Evolutionary conservation across 2,797 vertebrate genomes (phyloP).

Genomic region (Ceryle rudis): DNA sequence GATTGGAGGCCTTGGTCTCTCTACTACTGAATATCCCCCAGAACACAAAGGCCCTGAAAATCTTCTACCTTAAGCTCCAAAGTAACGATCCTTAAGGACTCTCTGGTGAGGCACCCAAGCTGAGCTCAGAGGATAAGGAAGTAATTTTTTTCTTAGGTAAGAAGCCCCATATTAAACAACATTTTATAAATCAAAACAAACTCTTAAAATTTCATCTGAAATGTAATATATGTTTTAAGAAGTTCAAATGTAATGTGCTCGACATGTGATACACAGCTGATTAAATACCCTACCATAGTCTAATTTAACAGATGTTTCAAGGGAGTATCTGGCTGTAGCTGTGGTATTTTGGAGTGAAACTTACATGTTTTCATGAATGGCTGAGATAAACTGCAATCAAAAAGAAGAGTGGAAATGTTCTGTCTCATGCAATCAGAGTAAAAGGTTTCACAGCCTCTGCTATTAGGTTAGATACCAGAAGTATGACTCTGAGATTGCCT

Average conservation of each 20-base stretch:
- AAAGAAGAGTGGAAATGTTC: background rate
- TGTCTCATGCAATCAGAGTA: background rate
- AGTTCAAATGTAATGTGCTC: background rate
- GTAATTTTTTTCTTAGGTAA: background rate
- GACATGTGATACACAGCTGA: background rate
- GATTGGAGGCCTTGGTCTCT: background rate
- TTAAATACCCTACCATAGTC: background rate
- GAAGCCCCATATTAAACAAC: background rate
- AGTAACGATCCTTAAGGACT: background rate
- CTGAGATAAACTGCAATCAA: background rate
- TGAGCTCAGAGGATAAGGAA: background rate
- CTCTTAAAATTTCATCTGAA: background rate
- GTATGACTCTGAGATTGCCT: background rate
- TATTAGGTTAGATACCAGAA: background rate
- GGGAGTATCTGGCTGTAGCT: background rate
- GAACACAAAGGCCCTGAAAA: background rate
- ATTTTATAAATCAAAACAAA: slow-evolving; percentile 17
- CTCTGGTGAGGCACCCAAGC: background rate
- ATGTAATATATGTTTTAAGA: background rate
- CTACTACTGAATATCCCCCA: background rate
- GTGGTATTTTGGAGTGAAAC: background rate
- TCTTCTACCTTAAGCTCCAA: background rate
- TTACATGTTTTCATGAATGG: background rate
- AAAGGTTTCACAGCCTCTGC: background rate
- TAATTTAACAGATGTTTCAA: background rate